Evolutionary conservation across 2,113 vertebrate genomes (phyloP).

Genomic region (Macquaria australasica): DNA sequence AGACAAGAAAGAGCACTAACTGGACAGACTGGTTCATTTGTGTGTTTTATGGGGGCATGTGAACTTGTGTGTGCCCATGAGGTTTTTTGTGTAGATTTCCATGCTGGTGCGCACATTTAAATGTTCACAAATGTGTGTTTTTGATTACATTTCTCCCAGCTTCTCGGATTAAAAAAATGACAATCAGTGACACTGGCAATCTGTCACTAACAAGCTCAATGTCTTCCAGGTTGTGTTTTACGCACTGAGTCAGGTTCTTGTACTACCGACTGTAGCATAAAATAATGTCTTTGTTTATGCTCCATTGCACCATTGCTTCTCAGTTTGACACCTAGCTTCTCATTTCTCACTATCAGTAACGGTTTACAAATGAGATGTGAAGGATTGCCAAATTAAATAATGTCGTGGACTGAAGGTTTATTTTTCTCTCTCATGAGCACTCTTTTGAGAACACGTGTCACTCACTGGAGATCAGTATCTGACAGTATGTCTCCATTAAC

Average conservation of each 20-base stretch:
- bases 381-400: conserved; percentile 54
- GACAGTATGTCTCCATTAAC: conserved; percentile 44
- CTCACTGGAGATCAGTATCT: conserved; percentile 40
- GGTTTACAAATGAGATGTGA: conserved; percentile 62
- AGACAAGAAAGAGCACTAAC: neutral
- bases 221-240: conserved; percentile 32
- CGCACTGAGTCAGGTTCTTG: conserved; percentile 11
- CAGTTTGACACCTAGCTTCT: conserved; percentile 52
- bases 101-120: neutral
- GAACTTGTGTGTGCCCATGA: neutral
- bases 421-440: conserved; percentile 14
- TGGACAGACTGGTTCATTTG: neutral
- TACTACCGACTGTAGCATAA: conserved; percentile 31
- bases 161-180: conserved; percentile 1
- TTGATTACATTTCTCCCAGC: neutral
- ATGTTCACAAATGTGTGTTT: neutral
- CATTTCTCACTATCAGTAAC: conserved; percentile 46
- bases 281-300: conserved; percentile 45
- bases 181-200: neutral
- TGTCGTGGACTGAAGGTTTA: conserved; percentile 32
- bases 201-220: conserved; percentile 26
- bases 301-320: conserved; percentile 25
- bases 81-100: neutral
- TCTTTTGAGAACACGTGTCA: conserved; percentile 23
- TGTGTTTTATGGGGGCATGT: neutral